Percentiles rank a stretch among this genome's conserved stretches.
Evolutionary conservation across 2,888 invertebrate species (phyloP).

Genomic region (Pegoplata infirma): DNA sequence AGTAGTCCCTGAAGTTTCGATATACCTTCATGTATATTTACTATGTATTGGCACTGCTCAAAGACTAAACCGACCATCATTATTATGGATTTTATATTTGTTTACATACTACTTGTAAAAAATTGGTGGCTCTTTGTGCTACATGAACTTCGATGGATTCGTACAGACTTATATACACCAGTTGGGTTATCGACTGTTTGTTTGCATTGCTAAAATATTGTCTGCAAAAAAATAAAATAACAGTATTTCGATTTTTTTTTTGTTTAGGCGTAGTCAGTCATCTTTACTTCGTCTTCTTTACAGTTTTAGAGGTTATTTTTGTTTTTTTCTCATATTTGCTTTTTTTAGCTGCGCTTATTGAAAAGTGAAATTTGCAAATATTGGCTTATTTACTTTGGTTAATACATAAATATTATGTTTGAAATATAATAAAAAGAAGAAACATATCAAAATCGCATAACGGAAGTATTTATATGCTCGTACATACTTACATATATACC

Average conservation of each 20-base stretch:
- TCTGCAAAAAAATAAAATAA: constrained; percentile 5
- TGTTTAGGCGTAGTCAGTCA: constrained; percentile 45
- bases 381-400: constrained; percentile 28
- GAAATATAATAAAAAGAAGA: constrained; percentile 14
- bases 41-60: too few species aligned
- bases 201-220: constrained; percentile 13
- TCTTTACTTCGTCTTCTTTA: constrained; percentile 34
- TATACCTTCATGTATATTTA: too few species aligned
- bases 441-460: constrained; percentile 31
- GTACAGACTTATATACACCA: too few species aligned
- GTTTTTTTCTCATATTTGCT: neutral
- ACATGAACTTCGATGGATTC: constrained; percentile 6
- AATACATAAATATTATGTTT: constrained; percentile 18
- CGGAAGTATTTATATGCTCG: constrained; percentile 46
- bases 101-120: too few species aligned
- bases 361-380: constrained; percentile 53
- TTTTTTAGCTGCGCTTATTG: constrained; percentile 11
- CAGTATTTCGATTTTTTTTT: neutral
- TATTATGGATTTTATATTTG: too few species aligned
- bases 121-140: too few species aligned
- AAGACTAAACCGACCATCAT: too few species aligned
- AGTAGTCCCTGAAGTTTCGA: too few species aligned
- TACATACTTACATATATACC: too few species aligned
- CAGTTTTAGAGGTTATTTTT: neutral
- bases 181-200: constrained; percentile 25